Conservation (phyloP, 2,888 invertebrate genomes). For the Scaptomyza parva region DNA sequence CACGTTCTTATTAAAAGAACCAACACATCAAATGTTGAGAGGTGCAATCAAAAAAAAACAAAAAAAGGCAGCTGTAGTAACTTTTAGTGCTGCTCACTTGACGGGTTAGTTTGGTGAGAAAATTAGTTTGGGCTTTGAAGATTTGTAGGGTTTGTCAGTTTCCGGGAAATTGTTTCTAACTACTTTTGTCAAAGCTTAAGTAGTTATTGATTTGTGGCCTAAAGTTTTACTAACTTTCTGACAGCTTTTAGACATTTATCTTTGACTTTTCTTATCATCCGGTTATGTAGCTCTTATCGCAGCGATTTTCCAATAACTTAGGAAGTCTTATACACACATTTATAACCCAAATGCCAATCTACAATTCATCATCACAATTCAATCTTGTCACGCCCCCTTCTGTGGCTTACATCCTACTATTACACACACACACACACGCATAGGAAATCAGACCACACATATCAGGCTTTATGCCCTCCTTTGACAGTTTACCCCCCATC, state of each 20-base stretch:
- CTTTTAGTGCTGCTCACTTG: background rate
- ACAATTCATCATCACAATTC: constrained; percentile 23
- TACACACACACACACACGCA: constrained; percentile 1
- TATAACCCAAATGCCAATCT: background rate
- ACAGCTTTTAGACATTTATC: background rate
- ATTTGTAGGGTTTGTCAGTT: background rate
- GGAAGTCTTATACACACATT: background rate
- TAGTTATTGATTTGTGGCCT: background rate
- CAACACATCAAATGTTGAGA: constrained; percentile 2
- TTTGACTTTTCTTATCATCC: background rate
- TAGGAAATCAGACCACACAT: constrained; percentile 39
- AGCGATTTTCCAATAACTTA: constrained; percentile 1
- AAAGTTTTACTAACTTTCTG: background rate
- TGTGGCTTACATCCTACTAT: constrained; percentile 4
- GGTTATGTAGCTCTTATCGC: too few species aligned
- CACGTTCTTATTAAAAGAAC: constrained; percentile 1
- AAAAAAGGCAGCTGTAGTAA: background rate
- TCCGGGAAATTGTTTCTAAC: too few species aligned
- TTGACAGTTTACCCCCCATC: constrained; percentile 6
- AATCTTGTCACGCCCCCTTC: constrained; percentile 24
- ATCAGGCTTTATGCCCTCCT: constrained; percentile 1
- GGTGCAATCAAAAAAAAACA: background rate
- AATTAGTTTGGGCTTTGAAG: background rate
- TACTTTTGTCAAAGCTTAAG: too few species aligned
- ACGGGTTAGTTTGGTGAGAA: background rate